Evolutionary conservation across 2,888 invertebrate species (phyloP).

Genomic region (Troilus luridus): DNA sequence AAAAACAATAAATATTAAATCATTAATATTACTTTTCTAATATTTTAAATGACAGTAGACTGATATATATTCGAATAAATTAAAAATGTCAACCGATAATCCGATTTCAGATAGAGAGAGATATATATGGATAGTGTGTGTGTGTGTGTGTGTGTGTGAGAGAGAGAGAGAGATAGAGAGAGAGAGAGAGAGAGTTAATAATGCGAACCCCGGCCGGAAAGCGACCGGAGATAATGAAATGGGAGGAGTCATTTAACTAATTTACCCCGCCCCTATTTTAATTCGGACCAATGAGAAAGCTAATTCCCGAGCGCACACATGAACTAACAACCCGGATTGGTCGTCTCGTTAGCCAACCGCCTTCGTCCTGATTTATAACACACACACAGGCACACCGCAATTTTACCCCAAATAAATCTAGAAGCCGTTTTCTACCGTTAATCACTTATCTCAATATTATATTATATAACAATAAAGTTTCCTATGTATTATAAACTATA

Average conservation of each 20-base stretch:
- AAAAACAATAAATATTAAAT: too few species aligned
- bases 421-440: background rate
- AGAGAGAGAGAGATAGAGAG: background rate
- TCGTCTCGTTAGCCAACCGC: constrained; percentile 25
- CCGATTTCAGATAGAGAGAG: background rate
- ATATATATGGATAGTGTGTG: too few species aligned
- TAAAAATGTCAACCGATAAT: background rate
- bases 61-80: constrained; percentile 22
- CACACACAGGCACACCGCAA: background rate
- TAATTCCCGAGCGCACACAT: constrained; percentile 38
- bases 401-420: constrained; percentile 6
- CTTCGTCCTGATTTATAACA: background rate
- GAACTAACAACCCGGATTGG: background rate
- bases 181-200: background rate
- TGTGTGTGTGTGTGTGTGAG: too few species aligned
- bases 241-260: constrained; percentile 43
- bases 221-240: constrained; percentile 37
- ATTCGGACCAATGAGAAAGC: constrained; percentile 46
- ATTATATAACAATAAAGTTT: too few species aligned
- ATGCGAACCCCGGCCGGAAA: background rate
- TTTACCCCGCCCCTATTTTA: constrained; percentile 45
- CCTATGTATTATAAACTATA: too few species aligned
- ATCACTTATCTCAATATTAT: background rate
- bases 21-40: too few species aligned
- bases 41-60: background rate